Percentiles rank a stretch among this genome's conserved stretches.
These are phyloP conservation scores for Pollenia griseotomentosa DNA, from an alignment of 2,888 invertebrate species.

Conservation along the genomic window DNA sequence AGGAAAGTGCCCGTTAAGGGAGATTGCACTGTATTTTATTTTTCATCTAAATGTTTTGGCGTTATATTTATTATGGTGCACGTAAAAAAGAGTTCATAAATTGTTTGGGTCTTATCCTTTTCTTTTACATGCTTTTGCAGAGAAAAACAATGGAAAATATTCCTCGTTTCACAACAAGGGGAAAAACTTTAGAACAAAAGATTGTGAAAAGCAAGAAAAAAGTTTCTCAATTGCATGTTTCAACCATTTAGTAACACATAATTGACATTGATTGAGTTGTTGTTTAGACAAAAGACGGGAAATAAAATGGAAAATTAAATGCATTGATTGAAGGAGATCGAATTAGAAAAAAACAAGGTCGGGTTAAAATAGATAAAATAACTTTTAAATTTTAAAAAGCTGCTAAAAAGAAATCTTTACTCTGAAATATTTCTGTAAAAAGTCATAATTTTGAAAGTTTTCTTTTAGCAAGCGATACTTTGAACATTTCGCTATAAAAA, in stretches of 20 bases:
- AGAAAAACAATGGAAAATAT: slow-evolving; percentile 1
- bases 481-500: no score
- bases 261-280: slow-evolving; percentile 18
- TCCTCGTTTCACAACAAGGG: background rate
- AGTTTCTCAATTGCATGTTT: slow-evolving; percentile 36
- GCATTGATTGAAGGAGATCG: background rate
- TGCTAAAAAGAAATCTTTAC: no score
- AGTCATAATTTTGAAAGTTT: no score
- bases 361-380: background rate
- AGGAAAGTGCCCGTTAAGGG: no score
- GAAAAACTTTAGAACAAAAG: slow-evolving; percentile 4
- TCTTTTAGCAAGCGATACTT: no score
- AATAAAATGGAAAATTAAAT: background rate
- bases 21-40: background rate
- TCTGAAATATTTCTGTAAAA: no score
- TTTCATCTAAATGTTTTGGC: slow-evolving; percentile 31
- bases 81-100: slow-evolving; percentile 36
- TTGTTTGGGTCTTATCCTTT: background rate
- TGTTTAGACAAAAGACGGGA: slow-evolving; percentile 27
- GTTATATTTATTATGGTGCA: background rate
- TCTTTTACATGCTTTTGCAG: background rate
- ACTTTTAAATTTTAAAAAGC: no score
- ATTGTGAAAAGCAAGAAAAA: background rate
- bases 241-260: slow-evolving; percentile 47
- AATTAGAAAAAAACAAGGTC: background rate